These are phyloP conservation scores for Hydriomena furcata DNA, from an alignment of 2,888 invertebrate species.

Conservation along the genomic window DNA sequence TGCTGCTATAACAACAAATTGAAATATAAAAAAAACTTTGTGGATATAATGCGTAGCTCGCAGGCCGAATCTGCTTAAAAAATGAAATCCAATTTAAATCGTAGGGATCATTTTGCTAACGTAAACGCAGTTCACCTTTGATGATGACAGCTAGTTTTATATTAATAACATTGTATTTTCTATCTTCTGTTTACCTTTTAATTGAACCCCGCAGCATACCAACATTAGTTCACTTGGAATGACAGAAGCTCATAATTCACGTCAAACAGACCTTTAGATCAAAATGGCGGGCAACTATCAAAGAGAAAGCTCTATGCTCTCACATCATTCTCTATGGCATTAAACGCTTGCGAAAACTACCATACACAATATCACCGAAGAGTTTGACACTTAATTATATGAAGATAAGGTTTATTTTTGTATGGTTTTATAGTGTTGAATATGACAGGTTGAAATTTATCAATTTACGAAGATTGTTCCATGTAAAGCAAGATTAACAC, in stretches of 20 bases:
- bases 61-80: too few species aligned
- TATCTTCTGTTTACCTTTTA: constrained; percentile 52
- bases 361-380: constrained; percentile 39
- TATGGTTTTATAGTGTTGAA: constrained; percentile 45
- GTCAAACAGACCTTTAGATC: constrained; percentile 73
- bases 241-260: constrained; percentile 76
- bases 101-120: too few species aligned
- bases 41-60: too few species aligned
- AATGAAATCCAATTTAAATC: too few species aligned
- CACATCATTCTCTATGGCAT: constrained; percentile 78
- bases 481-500: constrained; percentile 72
- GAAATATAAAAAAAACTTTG: too few species aligned
- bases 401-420: constrained; percentile 36
- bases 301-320: constrained; percentile 78
- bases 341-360: constrained; percentile 58
- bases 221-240: constrained; percentile 71
- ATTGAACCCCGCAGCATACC: constrained; percentile 59
- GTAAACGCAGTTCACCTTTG: too few species aligned
- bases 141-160: too few species aligned
- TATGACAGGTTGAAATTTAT: constrained; percentile 72
- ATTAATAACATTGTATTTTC: too few species aligned
- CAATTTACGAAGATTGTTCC: constrained; percentile 74
- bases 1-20: too few species aligned
- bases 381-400: constrained; percentile 41
- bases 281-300: constrained; percentile 80